Conservation (phyloP, 2,888 invertebrate species). For the Brachyopa scutellaris region DNA sequence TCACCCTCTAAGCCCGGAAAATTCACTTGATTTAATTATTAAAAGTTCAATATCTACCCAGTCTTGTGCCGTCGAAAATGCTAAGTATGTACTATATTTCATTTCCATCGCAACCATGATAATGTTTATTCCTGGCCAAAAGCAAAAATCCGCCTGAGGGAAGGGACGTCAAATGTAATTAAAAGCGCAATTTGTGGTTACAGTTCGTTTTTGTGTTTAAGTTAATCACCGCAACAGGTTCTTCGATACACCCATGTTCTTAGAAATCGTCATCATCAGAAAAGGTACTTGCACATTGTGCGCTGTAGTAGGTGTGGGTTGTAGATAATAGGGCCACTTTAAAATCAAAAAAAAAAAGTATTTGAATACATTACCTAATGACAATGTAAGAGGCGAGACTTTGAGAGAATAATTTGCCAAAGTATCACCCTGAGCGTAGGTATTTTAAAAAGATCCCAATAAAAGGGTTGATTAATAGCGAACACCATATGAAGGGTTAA, state of each 20-base stretch:
- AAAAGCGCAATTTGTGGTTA: slow-evolving; percentile 31
- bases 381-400: not conserved
- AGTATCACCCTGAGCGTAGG: not conserved
- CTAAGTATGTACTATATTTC: not conserved
- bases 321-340: not conserved
- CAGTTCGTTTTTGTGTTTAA: not conserved
- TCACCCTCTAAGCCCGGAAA: not conserved
- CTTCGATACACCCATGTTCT: not conserved
- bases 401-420: not conserved
- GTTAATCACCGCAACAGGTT: slow-evolving; percentile 8
- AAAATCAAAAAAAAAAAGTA: not conserved
- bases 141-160: not conserved
- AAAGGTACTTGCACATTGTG: no score
- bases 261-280: not conserved
- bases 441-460: not conserved
- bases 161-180: slow-evolving; percentile 43
- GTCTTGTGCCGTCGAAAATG: not conserved
- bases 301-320: not conserved
- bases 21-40: slow-evolving; percentile 34
- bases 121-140: not conserved
- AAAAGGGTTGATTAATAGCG: slow-evolving; percentile 8
- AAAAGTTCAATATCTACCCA: slow-evolving; percentile 11
- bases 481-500: not conserved
- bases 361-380: not conserved
- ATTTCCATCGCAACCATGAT: not conserved